Percentiles rank a stretch among this genome's conserved stretches.
Evolutionary conservation across 2,797 vertebrate genomes (phyloP).

Genomic region (Muscicapa striata): DNA sequence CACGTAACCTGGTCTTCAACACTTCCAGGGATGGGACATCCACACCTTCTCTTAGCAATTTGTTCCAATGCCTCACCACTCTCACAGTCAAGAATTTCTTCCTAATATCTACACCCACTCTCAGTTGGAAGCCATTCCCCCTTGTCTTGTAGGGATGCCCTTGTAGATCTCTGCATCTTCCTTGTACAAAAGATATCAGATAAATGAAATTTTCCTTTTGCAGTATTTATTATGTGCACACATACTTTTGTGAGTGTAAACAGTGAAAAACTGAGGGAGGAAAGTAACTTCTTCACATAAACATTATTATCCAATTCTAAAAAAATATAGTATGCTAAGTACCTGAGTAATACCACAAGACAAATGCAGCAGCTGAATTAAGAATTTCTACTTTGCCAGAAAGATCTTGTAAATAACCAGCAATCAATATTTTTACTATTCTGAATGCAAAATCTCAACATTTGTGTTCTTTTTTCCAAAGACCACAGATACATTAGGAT

Average conservation of each 20-base stretch:
- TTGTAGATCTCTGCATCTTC: neutral
- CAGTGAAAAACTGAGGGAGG: neutral
- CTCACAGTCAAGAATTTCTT: neutral
- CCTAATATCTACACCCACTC: too few relatives aligned
- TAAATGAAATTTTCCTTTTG: neutral
- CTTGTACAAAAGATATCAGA: neutral
- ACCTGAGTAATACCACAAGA: neutral
- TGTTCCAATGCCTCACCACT: neutral
- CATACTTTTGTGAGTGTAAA: neutral
- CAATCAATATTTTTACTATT: neutral
- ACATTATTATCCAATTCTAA: neutral
- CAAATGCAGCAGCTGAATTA: neutral
- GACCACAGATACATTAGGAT: neutral
- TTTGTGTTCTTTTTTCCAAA: neutral
- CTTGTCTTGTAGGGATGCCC: too few relatives aligned
- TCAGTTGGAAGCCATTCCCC: neutral
- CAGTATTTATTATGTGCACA: neutral
- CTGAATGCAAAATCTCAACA: neutral
- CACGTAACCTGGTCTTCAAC: neutral
- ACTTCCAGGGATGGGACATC: neutral
- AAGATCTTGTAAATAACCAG: neutral
- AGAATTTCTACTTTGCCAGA: neutral
- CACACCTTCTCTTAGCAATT: neutral
- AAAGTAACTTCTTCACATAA: neutral
- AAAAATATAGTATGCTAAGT: rapidly evolving